Percentiles rank a stretch among this genome's conserved stretches.
Evolutionary conservation across 2,797 vertebrate genomes (phyloP).

Genomic region (Sebastolobus altivelis): DNA sequence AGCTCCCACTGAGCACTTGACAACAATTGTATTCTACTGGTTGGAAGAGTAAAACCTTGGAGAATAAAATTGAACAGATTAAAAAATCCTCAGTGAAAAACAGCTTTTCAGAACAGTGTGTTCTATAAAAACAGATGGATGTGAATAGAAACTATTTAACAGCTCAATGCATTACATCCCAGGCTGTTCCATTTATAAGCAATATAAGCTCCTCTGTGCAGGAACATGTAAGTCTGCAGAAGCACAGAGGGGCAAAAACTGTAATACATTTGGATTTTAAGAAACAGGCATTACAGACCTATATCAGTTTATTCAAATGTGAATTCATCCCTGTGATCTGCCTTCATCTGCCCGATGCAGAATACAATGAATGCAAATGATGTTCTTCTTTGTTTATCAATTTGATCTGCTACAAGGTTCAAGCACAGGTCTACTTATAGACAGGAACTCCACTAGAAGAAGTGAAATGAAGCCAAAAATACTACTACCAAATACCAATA

Average conservation of each 20-base stretch:
- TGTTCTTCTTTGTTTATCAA: neutral
- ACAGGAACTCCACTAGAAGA: neutral
- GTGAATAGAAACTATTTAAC: conserved; percentile 8
- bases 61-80: neutral
- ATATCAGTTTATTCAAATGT: neutral
- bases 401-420: neutral
- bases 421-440: neutral
- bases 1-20: neutral
- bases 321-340: neutral
- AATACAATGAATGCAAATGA: neutral
- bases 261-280: neutral
- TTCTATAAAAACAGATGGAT: conserved; percentile 8
- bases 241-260: neutral
- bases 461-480: neutral
- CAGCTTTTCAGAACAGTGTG: neutral
- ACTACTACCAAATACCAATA: neutral
- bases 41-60: neutral
- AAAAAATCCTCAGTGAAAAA: neutral
- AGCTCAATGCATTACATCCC: neutral
- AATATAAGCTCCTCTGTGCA: neutral
- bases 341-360: neutral
- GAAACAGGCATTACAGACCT: neutral
- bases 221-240: conserved; percentile 4
- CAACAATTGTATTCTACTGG: neutral
- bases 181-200: conserved; percentile 4